Conservation (phyloP, 2,797 vertebrate species). For the Semaprochilodus insignis region DNA sequence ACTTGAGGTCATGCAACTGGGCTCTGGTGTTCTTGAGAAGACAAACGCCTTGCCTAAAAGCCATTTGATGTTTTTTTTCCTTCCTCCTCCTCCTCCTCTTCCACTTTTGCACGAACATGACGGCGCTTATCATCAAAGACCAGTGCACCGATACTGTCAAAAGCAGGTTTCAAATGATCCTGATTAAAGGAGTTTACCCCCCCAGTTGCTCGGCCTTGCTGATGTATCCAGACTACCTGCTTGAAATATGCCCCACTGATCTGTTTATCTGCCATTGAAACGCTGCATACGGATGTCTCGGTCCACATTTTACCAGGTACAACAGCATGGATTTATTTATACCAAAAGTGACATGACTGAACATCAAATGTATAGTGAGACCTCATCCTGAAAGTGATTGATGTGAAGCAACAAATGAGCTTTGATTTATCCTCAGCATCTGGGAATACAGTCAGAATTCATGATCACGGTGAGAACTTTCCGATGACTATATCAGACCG, state of each 20-base stretch:
- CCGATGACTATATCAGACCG: not conserved
- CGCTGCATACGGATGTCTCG: not conserved
- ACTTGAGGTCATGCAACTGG: conserved; percentile 49
- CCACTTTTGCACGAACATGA: conserved; percentile 41
- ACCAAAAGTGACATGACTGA: not conserved
- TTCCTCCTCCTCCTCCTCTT: not conserved
- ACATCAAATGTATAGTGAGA: not conserved
- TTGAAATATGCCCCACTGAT: conserved; percentile 3
- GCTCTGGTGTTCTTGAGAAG: conserved; percentile 51
- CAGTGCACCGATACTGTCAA: conserved; percentile 51
- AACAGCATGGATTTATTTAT: not conserved
- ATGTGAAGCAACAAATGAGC: not conserved
- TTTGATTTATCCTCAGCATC: not conserved
- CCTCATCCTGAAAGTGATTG: not conserved
- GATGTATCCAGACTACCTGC: not conserved
- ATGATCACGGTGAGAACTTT: not conserved
- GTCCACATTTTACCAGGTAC: not conserved
- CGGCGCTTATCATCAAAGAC: conserved; percentile 48
- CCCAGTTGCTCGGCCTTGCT: not conserved
- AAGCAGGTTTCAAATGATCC: conserved; percentile 40
- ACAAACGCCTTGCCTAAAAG: conserved; percentile 55
- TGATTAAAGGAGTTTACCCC: conserved; percentile 30
- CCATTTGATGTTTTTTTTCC: conserved; percentile 34
- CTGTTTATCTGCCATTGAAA: not conserved
- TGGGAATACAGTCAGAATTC: not conserved